Evolutionary conservation across 2,797 vertebrate genomes (phyloP), one percentile per base, ranked within the genome.

Genomic region (Okamejei kenojei): DNA sequence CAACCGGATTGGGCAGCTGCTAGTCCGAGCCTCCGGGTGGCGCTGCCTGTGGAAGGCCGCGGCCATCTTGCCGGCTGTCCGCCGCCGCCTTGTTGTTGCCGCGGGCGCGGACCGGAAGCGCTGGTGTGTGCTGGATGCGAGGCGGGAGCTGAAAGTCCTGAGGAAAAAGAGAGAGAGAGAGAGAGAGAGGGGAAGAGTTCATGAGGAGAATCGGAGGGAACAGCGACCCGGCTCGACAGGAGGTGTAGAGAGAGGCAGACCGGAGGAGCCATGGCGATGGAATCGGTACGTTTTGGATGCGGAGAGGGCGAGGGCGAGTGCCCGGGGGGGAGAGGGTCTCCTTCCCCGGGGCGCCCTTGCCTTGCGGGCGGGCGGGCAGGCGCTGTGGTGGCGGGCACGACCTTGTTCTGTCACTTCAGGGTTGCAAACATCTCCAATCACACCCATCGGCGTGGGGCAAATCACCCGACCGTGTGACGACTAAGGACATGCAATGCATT

Each of bases 101-200:
- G 63, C 35, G 32, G 88, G 88, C 86, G 86, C 86, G 86, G 86
- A 45, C 7, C 63, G 88, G 88, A 73, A 73, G 65, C 32, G 8
- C 32, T 63, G 35, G 11, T 13, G 8, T 74, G 68, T 26, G 65
- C 35, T 38, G 65, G 68, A 54, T 54, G 90, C 35, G 23, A 21
- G 19, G 45, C 19, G 13, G 35, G 61, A 35, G 35, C 58, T 7
- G 82, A 65, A 86, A 86, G 82, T 86, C 11, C 26, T 29, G 82
- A 32, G n/a, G 17, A 7, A 5, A 54, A 1, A 45, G 45, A 38
- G 1, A 45, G 45, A 7, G 45, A 54, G 45, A 45, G 45, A 38
- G 1, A 45, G 45, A 54, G 45, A 6, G 45, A 54, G 45, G n/a
- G n/a, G n/a, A n/a, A 54, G 58, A n/a, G 58, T 65, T 17, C 61